phyloP scores from a whole-genome alignment of 2,888 invertebrate genomes.

The Onchidella celtica region DNA sequence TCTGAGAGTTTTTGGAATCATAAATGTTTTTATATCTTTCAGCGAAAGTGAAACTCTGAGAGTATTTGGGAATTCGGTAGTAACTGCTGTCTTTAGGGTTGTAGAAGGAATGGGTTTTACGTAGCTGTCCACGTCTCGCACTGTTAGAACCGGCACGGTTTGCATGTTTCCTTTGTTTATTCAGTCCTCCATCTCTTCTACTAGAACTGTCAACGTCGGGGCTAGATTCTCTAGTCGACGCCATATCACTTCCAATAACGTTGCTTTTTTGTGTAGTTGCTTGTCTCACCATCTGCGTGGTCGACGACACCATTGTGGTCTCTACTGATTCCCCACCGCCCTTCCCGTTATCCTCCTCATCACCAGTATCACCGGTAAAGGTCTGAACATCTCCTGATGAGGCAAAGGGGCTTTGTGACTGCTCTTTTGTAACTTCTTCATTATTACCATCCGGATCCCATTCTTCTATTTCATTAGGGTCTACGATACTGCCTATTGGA shows the following conservation, averaged over 20 bases:
- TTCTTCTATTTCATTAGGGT: neutral
- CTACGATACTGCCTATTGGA: neutral
- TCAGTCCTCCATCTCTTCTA: too few relatives aligned
- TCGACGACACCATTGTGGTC: neutral
- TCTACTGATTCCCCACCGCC: slow-evolving; percentile 3
- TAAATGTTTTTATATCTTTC: slow-evolving; percentile 41
- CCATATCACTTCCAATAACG: neutral
- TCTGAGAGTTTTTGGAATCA: neutral
- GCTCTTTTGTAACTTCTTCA: too few relatives aligned
- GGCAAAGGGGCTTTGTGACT: neutral
- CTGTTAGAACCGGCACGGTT: neutral
- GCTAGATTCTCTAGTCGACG: neutral
- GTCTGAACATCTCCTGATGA: neutral
- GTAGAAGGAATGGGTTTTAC: neutral
- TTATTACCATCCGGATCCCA: neutral
- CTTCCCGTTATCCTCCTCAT: neutral
- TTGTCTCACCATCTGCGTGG: neutral
- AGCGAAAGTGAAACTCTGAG: slow-evolving; percentile 50
- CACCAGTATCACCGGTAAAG: neutral
- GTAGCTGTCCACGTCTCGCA: neutral
- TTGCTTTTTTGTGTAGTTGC: neutral
- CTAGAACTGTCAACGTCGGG: too few relatives aligned
- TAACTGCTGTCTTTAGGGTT: neutral
- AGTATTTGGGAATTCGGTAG: slow-evolving; percentile 45
- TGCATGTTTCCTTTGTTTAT: neutral